phyloP scores from a whole-genome alignment of 1,140 invertebrate genomes.

The Batillaria attramentaria region DNA sequence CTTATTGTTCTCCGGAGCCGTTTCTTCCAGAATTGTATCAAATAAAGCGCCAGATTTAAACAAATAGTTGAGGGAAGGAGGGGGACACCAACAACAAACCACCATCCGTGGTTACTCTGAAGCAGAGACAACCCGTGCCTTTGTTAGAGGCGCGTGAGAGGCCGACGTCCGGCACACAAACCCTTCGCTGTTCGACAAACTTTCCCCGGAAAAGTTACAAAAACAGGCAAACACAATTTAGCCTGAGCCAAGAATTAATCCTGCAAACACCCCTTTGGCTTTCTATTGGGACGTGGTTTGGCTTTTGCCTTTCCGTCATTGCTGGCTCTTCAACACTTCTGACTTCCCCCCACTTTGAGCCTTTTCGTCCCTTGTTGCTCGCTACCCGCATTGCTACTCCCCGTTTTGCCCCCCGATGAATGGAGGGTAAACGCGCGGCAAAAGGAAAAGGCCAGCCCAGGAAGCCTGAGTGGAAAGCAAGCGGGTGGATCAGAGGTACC shows the following conservation, averaged over 20 bases:
- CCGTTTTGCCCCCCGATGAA: constrained; percentile 20
- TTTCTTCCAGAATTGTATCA: too few species aligned
- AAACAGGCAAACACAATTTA: constrained; percentile 31
- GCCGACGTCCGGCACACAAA: background rate
- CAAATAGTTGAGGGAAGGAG: too few species aligned
- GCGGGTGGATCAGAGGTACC: background rate
- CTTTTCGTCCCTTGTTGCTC: background rate
- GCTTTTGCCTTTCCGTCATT: constrained; percentile 10
- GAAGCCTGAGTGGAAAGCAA: constrained; percentile 1
- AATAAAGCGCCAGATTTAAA: too few species aligned
- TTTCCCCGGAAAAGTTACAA: constrained; percentile 11
- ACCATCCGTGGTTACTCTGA: too few species aligned
- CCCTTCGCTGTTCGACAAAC: constrained; percentile 12
- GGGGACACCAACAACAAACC: too few species aligned
- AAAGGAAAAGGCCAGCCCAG: background rate
- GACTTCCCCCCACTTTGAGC: background rate
- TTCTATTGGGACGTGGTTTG: constrained; percentile 21
- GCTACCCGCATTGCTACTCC: background rate
- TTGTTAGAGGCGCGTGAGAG: too few species aligned
- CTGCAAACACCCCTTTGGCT: constrained; percentile 12
- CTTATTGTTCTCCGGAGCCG: too few species aligned
- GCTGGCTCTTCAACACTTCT: background rate
- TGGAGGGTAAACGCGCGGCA: too few species aligned
- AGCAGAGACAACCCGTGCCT: too few species aligned
- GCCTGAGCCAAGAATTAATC: constrained; percentile 27